Conservation (phyloP, 1,140 invertebrate genomes). For the Philaenus spumarius region DNA sequence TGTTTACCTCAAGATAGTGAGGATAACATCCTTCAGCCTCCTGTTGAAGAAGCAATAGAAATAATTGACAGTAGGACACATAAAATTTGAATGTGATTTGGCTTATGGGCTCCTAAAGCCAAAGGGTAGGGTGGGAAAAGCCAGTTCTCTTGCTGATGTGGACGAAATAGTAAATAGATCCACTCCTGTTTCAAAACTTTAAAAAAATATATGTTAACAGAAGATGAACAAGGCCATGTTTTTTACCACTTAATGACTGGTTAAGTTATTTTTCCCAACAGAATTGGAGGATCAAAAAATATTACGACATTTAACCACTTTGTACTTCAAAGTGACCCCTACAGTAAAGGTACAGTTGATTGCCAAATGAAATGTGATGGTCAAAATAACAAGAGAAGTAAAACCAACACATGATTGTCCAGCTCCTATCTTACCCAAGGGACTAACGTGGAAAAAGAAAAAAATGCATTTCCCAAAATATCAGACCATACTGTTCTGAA, state of each 20-base stretch:
- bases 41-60: no score
- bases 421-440: not conserved
- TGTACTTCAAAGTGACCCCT: not conserved
- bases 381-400: not conserved
- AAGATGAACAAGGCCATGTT: not conserved
- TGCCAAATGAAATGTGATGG: not conserved
- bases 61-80: no score
- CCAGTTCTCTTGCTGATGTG: slow-evolving; percentile 2
- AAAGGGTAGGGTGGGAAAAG: not conserved
- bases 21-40: no score
- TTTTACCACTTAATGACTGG: not conserved
- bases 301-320: not conserved
- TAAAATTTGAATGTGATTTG: no score
- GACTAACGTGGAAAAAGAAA: not conserved
- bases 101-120: slow-evolving; percentile 9
- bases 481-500: slow-evolving; percentile 1
- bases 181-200: slow-evolving; percentile 7
- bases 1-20: no score
- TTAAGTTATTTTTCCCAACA: not conserved
- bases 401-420: not conserved
- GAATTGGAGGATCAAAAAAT: not conserved
- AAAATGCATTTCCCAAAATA: not conserved
- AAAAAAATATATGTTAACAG: slow-evolving; percentile 2
- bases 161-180: slow-evolving; percentile 3
- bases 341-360: not conserved